Conservation (phyloP, 37 sponge, comb jelly and placozoan genomes). For the Lycopodina hypogea region DNA sequence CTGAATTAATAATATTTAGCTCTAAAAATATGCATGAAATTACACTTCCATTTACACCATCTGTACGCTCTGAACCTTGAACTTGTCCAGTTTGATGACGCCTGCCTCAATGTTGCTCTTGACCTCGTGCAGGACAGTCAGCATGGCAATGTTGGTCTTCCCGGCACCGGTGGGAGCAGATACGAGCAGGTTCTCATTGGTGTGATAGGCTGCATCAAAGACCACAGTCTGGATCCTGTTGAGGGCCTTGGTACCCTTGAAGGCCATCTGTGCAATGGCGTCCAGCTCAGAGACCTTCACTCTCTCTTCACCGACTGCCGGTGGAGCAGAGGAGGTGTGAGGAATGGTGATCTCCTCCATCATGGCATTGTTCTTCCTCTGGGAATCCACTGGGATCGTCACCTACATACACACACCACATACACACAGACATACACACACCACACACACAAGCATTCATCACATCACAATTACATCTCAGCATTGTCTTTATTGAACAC, state of each 20-base stretch:
- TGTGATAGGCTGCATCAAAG: constrained; percentile 85
- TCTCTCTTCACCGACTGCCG: constrained; percentile 51
- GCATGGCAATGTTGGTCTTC: constrained; percentile 98
- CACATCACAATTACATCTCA: neutral
- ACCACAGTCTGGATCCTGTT: constrained; percentile 91
- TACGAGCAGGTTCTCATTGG: constrained; percentile 94
- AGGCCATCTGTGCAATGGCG: constrained; percentile 54
- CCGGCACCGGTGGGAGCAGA: constrained; percentile 99
- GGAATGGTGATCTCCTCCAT: constrained; percentile 86
- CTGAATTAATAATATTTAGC: no score
- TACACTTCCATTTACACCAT: no score
- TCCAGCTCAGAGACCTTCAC: constrained; percentile 70
- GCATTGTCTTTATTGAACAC: neutral
- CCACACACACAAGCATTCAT: neutral
- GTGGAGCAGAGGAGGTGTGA: constrained; percentile 51
- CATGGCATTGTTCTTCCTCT: constrained; percentile 22
- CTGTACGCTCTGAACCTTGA: no score
- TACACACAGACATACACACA: neutral
- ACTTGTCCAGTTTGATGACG: constrained; percentile 83
- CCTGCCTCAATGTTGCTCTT: constrained; percentile 72
- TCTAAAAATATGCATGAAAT: no score
- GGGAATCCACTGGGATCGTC: constrained; percentile 51
- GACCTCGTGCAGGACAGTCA: constrained; percentile 79
- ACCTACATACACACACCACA: constrained; percentile 16
- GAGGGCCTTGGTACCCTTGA: constrained; percentile 74